Base-by-base conservation (phyloP, 30 jellyfish, hydroid and myxozoan genomes). In the Hydractinia symbiolongicarpus region DNA sequence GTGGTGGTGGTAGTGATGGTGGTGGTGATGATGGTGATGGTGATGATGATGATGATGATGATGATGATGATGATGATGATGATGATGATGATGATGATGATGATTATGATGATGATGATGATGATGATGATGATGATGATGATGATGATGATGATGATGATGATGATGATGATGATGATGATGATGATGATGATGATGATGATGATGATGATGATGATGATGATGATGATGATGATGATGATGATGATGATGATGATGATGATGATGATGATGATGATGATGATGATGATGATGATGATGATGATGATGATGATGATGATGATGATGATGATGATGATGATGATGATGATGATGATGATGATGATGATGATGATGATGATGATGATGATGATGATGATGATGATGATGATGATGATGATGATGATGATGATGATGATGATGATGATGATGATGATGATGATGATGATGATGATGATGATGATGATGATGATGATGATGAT, bases 161-260 rank as follows among this genome's bases (percentile, higher is more conserved):
- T 68, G 78, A 68, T 68, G 78, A 68, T 68, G 78, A 68, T 68
- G 78, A 68, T 68, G 78, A 68, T 68, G 78, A 68, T 68, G 78
- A 68, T 68, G 78, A 68, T 68, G 78, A 68, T 68, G 78, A 68
- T 68, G 78, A 68, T 68, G 78, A 68, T 68, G 78, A 68, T 68
- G 78, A 4, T 68, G 78, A 68, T 68, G 78, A 68, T 68, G 78
- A 68, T 68, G 78, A 4, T 68, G 78, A 68, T 68, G 78, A 68
- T 68, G 78, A 68, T 68, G 78, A 68, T 68, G 78, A 68, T 68
- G 78, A 10, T 68, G 78, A 68, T 68, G 78, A 68, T 68, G 78
- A 68, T 68, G 78, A 68, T 68, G 78, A 68, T 68, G 78, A 68
- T 68, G 78, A 68, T 68, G 78, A 68, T 68, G 78, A 68, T 68